phyloP scores from a whole-genome alignment of 2,113 vertebrate species.

The Carassius gibelio region DNA sequence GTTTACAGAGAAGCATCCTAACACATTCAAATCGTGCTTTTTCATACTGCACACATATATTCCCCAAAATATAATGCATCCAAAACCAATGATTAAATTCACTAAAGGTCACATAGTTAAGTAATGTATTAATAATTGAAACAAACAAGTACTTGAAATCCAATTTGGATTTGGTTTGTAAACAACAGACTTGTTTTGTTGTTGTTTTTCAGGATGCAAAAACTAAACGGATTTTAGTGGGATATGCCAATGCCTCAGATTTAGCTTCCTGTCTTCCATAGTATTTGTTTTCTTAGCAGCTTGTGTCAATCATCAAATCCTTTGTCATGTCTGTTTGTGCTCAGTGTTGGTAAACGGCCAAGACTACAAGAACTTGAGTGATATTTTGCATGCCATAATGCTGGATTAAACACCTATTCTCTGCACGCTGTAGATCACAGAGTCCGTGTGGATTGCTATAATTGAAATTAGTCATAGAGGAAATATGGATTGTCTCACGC shows the following conservation, averaged over 20 bases:
- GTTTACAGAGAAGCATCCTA: background rate
- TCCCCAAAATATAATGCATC: background rate
- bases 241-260: background rate
- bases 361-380: background rate
- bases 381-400: background rate
- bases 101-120: background rate
- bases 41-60: background rate
- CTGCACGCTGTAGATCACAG: background rate
- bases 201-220: background rate
- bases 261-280: conserved; percentile 2
- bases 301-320: background rate
- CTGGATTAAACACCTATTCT: conserved; percentile 18
- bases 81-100: background rate
- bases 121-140: background rate
- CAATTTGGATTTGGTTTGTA: background rate
- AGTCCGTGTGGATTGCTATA: background rate
- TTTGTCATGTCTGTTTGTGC: conserved; percentile 11
- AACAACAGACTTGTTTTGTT: background rate
- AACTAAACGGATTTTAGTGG: background rate
- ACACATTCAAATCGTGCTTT: background rate
- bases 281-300: background rate
- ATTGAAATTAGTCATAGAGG: conserved; percentile 34
- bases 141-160: background rate
- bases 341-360: background rate
- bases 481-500: conserved; percentile 24